Evolutionary conservation across 1,140 invertebrate genomes (phyloP).

Genomic region (Sarcophaga bullata): DNA sequence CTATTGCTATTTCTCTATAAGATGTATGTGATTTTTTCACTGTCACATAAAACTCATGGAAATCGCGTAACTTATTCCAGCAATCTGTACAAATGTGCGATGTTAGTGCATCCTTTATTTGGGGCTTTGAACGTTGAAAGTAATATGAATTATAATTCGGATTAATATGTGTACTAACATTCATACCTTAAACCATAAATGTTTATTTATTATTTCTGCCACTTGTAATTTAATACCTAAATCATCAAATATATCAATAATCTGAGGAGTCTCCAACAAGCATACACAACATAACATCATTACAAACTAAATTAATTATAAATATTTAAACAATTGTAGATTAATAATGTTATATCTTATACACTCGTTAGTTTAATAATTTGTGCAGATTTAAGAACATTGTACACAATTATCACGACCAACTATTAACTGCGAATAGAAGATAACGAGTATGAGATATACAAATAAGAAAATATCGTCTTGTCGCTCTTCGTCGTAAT

Average conservation of each 20-base stretch:
- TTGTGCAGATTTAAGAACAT: too few relatives aligned
- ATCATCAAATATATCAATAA: constrained; percentile 37
- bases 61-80: constrained; percentile 59
- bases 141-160: not conserved
- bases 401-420: not conserved
- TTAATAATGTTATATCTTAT: not conserved
- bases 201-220: constrained; percentile 54
- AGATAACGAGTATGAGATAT: too few relatives aligned
- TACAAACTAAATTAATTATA: not conserved
- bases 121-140: not conserved
- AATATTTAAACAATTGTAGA: not conserved
- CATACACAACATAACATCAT: constrained; percentile 43
- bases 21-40: constrained; percentile 53
- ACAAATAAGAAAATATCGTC: not conserved
- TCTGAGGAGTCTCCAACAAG: not conserved
- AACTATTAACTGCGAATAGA: not conserved
- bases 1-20: constrained; percentile 44
- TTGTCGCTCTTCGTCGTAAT: not conserved
- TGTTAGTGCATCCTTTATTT: constrained; percentile 48
- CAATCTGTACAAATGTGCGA: constrained; percentile 59
- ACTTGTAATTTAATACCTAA: constrained; percentile 49
- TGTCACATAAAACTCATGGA: constrained; percentile 59
- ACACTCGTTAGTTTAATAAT: not conserved
- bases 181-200: constrained; percentile 62
- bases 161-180: not conserved